Evolutionary conservation across 2,113 vertebrate genomes (phyloP).

Genomic region (Lagenorhynchus albirostris): DNA sequence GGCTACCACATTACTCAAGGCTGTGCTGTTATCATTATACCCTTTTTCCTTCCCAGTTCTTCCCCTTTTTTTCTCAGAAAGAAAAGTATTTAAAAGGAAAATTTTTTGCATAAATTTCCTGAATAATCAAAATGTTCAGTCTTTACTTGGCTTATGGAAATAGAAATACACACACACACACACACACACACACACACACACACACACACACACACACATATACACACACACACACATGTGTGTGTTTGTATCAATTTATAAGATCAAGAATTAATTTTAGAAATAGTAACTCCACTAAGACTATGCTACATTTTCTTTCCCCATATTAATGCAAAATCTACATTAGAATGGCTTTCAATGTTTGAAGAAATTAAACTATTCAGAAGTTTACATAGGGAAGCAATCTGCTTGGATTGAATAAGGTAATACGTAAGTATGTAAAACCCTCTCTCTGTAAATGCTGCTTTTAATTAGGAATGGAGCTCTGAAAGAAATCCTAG

Average conservation of each 20-base stretch:
- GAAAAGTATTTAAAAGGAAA: neutral
- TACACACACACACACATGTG: neutral
- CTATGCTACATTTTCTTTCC: slow-evolving; percentile 41
- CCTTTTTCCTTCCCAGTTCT: neutral
- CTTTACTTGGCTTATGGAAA: neutral
- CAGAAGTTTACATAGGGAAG: slow-evolving; percentile 70
- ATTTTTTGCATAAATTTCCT: neutral
- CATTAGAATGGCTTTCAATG: slow-evolving; percentile 61
- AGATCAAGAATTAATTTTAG: slow-evolving; percentile 67
- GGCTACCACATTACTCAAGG: neutral
- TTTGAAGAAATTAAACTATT: slow-evolving; percentile 72
- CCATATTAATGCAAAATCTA: slow-evolving; percentile 63
- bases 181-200: neutral
- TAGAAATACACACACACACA: neutral
- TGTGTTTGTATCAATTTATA: slow-evolving; percentile 48
- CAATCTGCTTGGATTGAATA: slow-evolving; percentile 70
- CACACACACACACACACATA: neutral
- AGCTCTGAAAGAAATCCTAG: slow-evolving; percentile 68
- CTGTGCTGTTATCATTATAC: neutral
- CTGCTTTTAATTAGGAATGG: slow-evolving; percentile 74
- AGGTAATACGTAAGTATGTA: slow-evolving; percentile 66
- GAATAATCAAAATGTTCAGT: slow-evolving; percentile 1
- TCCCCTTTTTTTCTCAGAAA: neutral
- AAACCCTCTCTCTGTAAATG: slow-evolving; percentile 71
- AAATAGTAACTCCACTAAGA: slow-evolving; percentile 51